phyloP scores from a whole-genome alignment of 1,140 invertebrate genomes.

The Scaptodrosophila lebanonensis region DNA sequence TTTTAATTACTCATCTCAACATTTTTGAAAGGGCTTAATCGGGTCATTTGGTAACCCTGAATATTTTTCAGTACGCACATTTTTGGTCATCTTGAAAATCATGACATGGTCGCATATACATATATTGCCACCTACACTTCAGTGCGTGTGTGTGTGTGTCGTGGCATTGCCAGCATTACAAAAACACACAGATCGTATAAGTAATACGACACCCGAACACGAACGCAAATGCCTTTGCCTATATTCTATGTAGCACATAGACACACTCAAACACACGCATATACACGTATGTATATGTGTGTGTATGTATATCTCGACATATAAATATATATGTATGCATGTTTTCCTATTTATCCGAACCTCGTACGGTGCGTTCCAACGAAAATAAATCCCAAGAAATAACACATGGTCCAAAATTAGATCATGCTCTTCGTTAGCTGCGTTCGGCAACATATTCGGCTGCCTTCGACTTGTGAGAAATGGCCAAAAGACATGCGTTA shows the following conservation, averaged over 20 bases:
- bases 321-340: too few species aligned
- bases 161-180: slow-evolving; percentile 44
- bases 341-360: slow-evolving; percentile 5
- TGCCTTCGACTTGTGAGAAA: too few species aligned
- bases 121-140: slow-evolving; percentile 17
- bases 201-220: slow-evolving; percentile 72
- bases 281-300: neutral
- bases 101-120: slow-evolving; percentile 46
- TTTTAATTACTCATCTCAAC: slow-evolving; percentile 13
- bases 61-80: slow-evolving; percentile 67
- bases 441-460: too few species aligned
- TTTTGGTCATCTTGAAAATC: slow-evolving; percentile 70
- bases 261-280: slow-evolving; percentile 11
- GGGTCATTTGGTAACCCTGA: slow-evolving; percentile 66
- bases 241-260: slow-evolving; percentile 32
- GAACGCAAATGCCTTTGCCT: slow-evolving; percentile 27
- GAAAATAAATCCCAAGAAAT: slow-evolving; percentile 67
- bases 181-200: slow-evolving; percentile 44
- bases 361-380: slow-evolving; percentile 39
- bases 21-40: slow-evolving; percentile 52
- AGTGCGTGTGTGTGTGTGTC: slow-evolving; percentile 24
- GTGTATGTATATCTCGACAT: slow-evolving; percentile 12
- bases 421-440: slow-evolving; percentile 27
- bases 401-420: slow-evolving; percentile 72
- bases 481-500: slow-evolving; percentile 32